Conservation (phyloP, 2,113 vertebrate species). For the Boleophthalmus pectinirostris region DNA sequence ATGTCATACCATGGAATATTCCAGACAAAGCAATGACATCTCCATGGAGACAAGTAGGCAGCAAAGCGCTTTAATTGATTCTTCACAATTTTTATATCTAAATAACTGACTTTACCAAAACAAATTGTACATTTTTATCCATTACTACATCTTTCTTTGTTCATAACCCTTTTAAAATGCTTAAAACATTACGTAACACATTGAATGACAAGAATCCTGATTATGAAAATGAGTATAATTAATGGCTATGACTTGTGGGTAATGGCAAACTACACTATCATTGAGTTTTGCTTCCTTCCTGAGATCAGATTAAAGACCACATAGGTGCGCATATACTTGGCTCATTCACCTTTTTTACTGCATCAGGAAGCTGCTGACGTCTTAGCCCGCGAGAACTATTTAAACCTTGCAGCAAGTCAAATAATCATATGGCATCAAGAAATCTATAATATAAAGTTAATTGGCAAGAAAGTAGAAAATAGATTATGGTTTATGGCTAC, state of each 20-base stretch:
- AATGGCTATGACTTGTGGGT: constrained; percentile 10
- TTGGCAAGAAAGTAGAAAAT: constrained; percentile 71
- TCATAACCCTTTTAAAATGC: background rate
- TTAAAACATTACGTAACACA: background rate
- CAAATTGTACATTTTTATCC: background rate
- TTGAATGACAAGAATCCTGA: constrained; percentile 4
- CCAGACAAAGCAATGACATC: too few relatives aligned
- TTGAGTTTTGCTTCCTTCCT: constrained; percentile 32
- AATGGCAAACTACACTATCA: constrained; percentile 32
- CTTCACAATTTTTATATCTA: background rate
- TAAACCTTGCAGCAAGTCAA: constrained; percentile 57
- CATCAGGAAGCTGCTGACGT: constrained; percentile 34
- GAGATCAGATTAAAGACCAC: constrained; percentile 40
- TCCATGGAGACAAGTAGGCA: too few relatives aligned
- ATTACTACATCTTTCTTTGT: background rate
- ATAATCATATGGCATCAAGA: constrained; percentile 56
- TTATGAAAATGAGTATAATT: constrained; percentile 32
- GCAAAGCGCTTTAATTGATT: too few relatives aligned
- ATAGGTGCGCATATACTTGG: background rate
- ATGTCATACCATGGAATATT: too few relatives aligned
- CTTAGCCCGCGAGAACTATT: constrained; percentile 48
- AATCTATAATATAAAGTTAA: constrained; percentile 71
- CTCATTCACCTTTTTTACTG: constrained; percentile 20
- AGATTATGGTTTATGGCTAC: constrained; percentile 68
- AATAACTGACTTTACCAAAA: background rate